Evolutionary conservation across 1,140 invertebrate genomes (phyloP).

Genomic region (Pantala flavescens): DNA sequence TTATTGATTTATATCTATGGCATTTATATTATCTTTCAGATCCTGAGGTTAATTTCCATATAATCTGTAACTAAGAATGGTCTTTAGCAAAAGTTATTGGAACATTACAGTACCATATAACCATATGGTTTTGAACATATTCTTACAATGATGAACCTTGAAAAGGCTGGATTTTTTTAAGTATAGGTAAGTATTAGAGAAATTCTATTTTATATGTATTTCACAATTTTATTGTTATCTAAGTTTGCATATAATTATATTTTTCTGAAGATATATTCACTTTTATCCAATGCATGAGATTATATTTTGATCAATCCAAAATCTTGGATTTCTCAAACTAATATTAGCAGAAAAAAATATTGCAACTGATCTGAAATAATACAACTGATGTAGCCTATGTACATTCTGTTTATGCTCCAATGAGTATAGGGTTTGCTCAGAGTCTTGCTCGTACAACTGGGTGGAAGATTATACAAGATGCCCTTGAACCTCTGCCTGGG

Average conservation of each 20-base stretch:
- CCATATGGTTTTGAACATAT: slow-evolving; percentile 84
- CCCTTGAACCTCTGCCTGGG: slow-evolving; percentile 53
- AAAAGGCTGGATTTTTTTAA: slow-evolving; percentile 73
- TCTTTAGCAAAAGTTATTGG: slow-evolving; percentile 78
- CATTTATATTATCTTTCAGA: slow-evolving; percentile 30
- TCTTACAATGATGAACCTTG: slow-evolving; percentile 73
- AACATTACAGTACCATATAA: slow-evolving; percentile 86
- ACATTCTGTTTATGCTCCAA: slow-evolving; percentile 85
- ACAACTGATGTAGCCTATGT: slow-evolving; percentile 89
- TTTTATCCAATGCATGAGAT: not conserved
- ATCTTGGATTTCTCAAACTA: too few relatives aligned
- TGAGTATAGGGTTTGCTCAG: slow-evolving; percentile 82
- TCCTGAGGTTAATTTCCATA: slow-evolving; percentile 78
- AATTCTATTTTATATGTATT: not conserved
- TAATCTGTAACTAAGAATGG: slow-evolving; percentile 82
- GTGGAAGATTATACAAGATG: slow-evolving; percentile 61
- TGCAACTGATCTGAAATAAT: slow-evolving; percentile 58
- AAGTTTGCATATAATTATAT: not conserved
- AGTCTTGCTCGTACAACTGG: slow-evolving; percentile 68
- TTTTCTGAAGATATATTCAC: not conserved
- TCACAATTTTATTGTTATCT: too few relatives aligned
- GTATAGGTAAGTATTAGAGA: slow-evolving; percentile 38
- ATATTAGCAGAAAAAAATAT: slow-evolving; percentile 80
- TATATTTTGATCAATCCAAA: too few relatives aligned
- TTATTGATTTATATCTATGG: too few relatives aligned